phyloP scores from a whole-genome alignment of 2,797 vertebrate genomes.

The Pogoniulus pusillus region DNA sequence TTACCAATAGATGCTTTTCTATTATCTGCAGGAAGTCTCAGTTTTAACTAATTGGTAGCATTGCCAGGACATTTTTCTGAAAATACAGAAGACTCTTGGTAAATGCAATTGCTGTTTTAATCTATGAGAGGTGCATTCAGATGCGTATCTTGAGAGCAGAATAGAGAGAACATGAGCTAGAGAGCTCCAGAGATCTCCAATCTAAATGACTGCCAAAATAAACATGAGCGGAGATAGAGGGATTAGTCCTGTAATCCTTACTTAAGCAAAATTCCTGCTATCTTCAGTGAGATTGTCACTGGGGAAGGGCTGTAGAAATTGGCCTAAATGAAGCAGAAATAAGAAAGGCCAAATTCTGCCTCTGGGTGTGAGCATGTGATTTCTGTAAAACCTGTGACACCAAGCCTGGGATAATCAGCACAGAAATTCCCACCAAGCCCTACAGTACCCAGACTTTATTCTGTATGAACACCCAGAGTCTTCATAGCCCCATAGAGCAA shows the following conservation, averaged over 20 bases:
- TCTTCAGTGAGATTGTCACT: constrained; percentile 17
- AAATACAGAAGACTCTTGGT: not conserved
- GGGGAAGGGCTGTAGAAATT: constrained; percentile 31
- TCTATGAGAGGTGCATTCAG: not conserved
- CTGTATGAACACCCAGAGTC: not conserved
- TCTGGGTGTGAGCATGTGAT: not conserved
- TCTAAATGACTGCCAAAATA: constrained; percentile 51
- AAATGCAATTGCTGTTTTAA: constrained; percentile 13
- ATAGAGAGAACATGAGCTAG: not conserved
- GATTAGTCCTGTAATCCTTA: constrained; percentile 57
- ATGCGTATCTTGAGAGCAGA: not conserved
- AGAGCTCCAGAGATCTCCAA: not conserved
- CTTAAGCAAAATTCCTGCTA: constrained; percentile 46
- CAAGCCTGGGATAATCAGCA: not conserved
- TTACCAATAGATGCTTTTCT: constrained; percentile 19
- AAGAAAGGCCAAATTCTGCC: constrained; percentile 20
- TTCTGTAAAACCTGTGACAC: not conserved
- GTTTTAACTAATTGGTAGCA: constrained; percentile 42
- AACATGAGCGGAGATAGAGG: constrained; percentile 39
- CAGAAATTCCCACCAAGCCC: not conserved
- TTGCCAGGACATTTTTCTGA: not conserved
- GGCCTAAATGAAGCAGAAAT: constrained; percentile 41
- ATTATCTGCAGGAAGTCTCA: not conserved
- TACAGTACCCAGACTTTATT: not conserved
- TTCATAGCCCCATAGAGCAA: not conserved